A percentile compares a stretch with the other conserved stretches of the same genome.
Conservation (phyloP, 2,797 vertebrate genomes). For the Kryptolebias ocellatus region DNA sequence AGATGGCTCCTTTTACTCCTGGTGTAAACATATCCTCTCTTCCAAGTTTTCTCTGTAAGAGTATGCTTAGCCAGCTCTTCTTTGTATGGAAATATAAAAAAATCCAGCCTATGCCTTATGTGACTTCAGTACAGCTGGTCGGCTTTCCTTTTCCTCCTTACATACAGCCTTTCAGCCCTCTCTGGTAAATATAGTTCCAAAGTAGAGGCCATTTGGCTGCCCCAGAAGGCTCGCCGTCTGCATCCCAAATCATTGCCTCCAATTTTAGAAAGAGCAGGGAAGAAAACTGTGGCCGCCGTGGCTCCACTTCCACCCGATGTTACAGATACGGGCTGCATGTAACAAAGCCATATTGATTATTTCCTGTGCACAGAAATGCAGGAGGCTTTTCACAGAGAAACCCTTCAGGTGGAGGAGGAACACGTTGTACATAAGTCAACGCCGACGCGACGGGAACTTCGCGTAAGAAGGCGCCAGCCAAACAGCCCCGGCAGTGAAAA, state of each 20-base stretch:
- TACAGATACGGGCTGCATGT: constrained; percentile 21
- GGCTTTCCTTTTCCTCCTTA: not conserved
- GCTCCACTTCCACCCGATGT: not conserved
- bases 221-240: not conserved
- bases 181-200: constrained; percentile 20
- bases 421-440: constrained; percentile 13
- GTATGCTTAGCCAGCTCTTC: constrained; percentile 16
- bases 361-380: constrained; percentile 19
- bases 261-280: constrained; percentile 20
- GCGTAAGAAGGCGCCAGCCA: constrained; percentile 15
- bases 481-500: constrained; percentile 10
- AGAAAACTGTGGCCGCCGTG: constrained; percentile 31
- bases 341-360: constrained; percentile 41
- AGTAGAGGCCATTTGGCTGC: constrained; percentile 23
- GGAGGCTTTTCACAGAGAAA: constrained; percentile 14
- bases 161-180: constrained; percentile 1
- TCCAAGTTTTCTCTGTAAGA: constrained; percentile 6
- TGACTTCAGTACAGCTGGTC: not conserved
- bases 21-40: constrained; percentile 36
- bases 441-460: not conserved
- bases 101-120: not conserved
- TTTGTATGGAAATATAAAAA: constrained; percentile 28
- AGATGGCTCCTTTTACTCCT: constrained; percentile 22
- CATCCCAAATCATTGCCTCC: constrained; percentile 37
- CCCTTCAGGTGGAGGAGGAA: constrained; percentile 12